Conservation (phyloP, 1,140 invertebrate genomes). For the Drosophila triauraria region DNA sequence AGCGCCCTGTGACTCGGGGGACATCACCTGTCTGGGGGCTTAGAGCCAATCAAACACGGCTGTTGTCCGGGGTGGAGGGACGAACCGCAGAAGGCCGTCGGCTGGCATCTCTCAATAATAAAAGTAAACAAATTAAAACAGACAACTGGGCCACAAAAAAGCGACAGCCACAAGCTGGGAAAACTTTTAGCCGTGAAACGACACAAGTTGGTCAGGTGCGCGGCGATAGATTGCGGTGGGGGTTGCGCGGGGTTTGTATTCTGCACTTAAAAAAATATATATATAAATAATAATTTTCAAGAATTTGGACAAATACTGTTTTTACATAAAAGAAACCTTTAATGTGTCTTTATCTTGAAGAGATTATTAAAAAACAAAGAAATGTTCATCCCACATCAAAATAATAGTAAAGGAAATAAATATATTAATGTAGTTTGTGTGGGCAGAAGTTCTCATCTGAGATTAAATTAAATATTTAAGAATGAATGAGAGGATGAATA, state of each 20-base stretch:
- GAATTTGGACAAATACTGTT: no score
- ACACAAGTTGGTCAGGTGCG: slow-evolving; percentile 74
- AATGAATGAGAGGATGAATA: no score
- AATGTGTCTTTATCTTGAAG: no score
- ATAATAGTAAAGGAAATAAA: no score
- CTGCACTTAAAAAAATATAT: not conserved
- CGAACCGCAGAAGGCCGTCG: slow-evolving; percentile 28
- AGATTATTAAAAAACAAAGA: no score
- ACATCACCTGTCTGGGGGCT: slow-evolving; percentile 65
- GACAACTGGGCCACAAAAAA: slow-evolving; percentile 64
- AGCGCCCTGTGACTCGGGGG: slow-evolving; percentile 32
- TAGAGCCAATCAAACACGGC: slow-evolving; percentile 75
- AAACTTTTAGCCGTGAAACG: slow-evolving; percentile 79
- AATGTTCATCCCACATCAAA: no score
- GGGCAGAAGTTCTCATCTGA: no score
- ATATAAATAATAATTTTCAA: no score
- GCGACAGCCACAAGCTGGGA: slow-evolving; percentile 61
- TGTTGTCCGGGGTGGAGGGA: not conserved
- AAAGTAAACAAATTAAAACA: slow-evolving; percentile 84
- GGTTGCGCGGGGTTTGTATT: not conserved
- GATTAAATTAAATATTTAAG: no score
- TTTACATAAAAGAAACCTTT: no score
- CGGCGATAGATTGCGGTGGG: not conserved
- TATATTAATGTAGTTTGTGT: no score
- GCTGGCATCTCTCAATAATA: slow-evolving; percentile 78